Evolutionary conservation across 2,113 vertebrate species (phyloP), one percentile per base, ranked within the genome.

Genomic region (Triplophysa tibetana): DNA sequence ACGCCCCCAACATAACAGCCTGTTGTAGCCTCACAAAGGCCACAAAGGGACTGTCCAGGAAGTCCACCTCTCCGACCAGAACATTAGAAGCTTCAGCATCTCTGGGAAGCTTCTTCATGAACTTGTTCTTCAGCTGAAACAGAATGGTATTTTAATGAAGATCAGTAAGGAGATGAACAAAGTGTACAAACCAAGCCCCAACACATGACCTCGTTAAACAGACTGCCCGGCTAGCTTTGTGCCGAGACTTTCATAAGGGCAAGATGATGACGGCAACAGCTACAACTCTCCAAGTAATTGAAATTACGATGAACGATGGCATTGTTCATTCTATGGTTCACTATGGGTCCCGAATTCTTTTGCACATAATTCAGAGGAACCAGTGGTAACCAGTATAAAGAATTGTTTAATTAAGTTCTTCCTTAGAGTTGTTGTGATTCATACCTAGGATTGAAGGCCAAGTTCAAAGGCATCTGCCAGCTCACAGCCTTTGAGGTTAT

Each of bases 41-140:
- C 86, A 99, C 96, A 85, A 98, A 99, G 0, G 98, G 97, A 0
- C 85, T 56, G 54, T 98, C 97, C 89, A 99, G 89, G 90, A 98
- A 99, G 85, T 98, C 96, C 0, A 99, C 97, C 87, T 99, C 98
- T 73, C 98, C 98, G 0, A 99, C 97, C 78, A 99, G 93, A 70
- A 99, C 96, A 0, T 99, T 99, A 88, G 97, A 99, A 78, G 97
- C 98, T 89, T 99, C 98, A 0, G 98, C 98, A 1, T 99, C 97
- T 74, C 96, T 95, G 5, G 98, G 97, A 86, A 99, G 85, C 43
- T 99, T 99, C 92, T 99, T 99, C 96, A 99, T 99, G 88, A 99
- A 99, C 85, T 98, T 99, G 83, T 99, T 99, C 92, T 95, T 98
- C 86, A 99, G 89, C 98, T 99, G 79, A 14, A 12, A 65, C 14